A percentile compares a stretch with the other conserved stretches of the same genome.
phyloP scores from a whole-genome alignment of 2,797 vertebrate genomes.

The Netta rufina region DNA sequence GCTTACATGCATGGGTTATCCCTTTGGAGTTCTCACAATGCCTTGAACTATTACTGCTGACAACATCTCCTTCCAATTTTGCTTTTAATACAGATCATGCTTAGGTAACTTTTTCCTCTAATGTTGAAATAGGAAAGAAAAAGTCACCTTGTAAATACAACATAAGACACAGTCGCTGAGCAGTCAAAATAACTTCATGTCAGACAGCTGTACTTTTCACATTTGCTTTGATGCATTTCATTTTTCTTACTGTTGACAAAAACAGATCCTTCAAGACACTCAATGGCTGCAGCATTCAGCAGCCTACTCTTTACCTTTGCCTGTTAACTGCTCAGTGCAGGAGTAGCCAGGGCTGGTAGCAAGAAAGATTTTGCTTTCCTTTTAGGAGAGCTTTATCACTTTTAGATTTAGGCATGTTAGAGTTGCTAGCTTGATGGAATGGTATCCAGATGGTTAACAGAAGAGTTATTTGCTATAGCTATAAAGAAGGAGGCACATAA shows the following conservation, averaged over 20 bases:
- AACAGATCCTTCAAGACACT: background rate
- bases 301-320: background rate
- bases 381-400: background rate
- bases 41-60: background rate
- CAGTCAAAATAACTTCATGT: conserved; percentile 6
- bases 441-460: conserved; percentile 20
- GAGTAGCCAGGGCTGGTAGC: background rate
- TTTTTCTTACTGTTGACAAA: background rate
- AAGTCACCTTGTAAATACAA: background rate
- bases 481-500: conserved; percentile 15
- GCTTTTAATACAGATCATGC: background rate
- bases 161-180: background rate
- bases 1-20: background rate
- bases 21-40: background rate
- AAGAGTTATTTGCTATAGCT: background rate
- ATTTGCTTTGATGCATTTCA: background rate
- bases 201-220: background rate
- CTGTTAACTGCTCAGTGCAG: background rate
- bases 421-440: background rate
- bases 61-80: conserved; percentile 13
- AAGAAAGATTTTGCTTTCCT: background rate
- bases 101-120: conserved; percentile 29
- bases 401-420: background rate
- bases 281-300: background rate
- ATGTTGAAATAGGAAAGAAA: background rate